Conservation (phyloP, 30 jellyfish, hydroid and myxozoan genomes). For the Mastigias papua region DNA sequence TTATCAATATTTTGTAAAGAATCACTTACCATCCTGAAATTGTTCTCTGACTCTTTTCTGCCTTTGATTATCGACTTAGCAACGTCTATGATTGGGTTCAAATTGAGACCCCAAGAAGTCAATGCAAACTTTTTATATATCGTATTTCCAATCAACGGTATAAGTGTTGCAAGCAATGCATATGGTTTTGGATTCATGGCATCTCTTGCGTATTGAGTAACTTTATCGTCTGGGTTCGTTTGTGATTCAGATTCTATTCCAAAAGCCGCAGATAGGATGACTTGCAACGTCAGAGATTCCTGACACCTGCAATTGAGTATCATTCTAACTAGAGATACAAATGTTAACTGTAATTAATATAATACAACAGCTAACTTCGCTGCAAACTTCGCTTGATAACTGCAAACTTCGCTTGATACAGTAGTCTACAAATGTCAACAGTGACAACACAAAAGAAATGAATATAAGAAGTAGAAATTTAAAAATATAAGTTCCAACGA, state of each 20-base stretch:
- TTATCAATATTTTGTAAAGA: too few species aligned
- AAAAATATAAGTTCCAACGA: too few species aligned
- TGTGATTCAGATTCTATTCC: slow-evolving; percentile 64
- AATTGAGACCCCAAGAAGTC: slow-evolving; percentile 40
- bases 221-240: slow-evolving; percentile 66
- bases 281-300: slow-evolving; percentile 54
- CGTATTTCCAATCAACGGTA: slow-evolving; percentile 55
- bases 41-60: slow-evolving; percentile 3
- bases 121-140: not conserved
- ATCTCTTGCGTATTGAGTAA: slow-evolving; percentile 27
- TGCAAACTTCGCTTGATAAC: too few species aligned
- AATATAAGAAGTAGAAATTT: too few species aligned
- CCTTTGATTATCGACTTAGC: slow-evolving; percentile 50
- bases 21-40: slow-evolving; percentile 20
- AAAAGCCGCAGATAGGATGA: slow-evolving; percentile 62
- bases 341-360: too few species aligned
- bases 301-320: slow-evolving; percentile 48
- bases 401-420: too few species aligned
- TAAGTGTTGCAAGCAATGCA: not conserved
- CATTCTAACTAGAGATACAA: too few species aligned
- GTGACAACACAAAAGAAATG: too few species aligned
- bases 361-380: too few species aligned
- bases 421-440: too few species aligned
- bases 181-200: slow-evolving; percentile 24
- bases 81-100: slow-evolving; percentile 5